phyloP scores from a whole-genome alignment of 2,113 vertebrate genomes.

The Seriola quinqueradiata region DNA sequence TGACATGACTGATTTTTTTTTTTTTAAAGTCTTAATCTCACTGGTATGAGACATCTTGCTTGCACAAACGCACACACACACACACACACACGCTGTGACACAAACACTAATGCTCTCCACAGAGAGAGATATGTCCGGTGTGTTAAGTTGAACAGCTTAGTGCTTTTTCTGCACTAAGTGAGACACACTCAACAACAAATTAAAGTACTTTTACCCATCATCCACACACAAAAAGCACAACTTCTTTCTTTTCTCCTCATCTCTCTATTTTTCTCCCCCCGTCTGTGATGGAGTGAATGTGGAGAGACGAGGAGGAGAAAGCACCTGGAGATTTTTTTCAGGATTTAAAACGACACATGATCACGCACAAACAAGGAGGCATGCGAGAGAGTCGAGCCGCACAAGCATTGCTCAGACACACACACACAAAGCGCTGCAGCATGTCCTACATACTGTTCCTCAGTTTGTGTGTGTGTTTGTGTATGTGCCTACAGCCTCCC shows the following conservation, averaged over 20 bases:
- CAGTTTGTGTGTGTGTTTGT: slow-evolving; percentile 4
- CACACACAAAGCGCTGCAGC: not conserved
- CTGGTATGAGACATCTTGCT: slow-evolving; percentile 44
- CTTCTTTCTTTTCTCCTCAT: slow-evolving; percentile 23
- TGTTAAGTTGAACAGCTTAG: slow-evolving; percentile 52
- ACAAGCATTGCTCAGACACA: slow-evolving; percentile 12
- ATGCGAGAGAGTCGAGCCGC: not conserved
- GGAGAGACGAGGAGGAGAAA: slow-evolving; percentile 19
- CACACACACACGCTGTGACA: slow-evolving; percentile 4
- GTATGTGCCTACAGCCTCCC: slow-evolving; percentile 31
- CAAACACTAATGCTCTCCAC: slow-evolving; percentile 33
- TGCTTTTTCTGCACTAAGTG: slow-evolving; percentile 25
- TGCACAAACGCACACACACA: slow-evolving; percentile 24
- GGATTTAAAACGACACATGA: slow-evolving; percentile 44
- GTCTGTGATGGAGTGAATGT: not conserved
- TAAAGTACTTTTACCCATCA: slow-evolving; percentile 23
- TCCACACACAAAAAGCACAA: slow-evolving; percentile 34
- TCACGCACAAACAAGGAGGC: slow-evolving; percentile 4
- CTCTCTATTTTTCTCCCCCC: not conserved
- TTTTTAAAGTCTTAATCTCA: slow-evolving; percentile 54
- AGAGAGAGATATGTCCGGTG: slow-evolving; percentile 33
- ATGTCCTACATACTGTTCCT: slow-evolving; percentile 59
- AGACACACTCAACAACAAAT: slow-evolving; percentile 35
- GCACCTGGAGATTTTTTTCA: slow-evolving; percentile 39
- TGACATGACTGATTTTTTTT: slow-evolving; percentile 33